Conservation (phyloP, 2,113 vertebrate species). For the Nycticebus coucang region DNA sequence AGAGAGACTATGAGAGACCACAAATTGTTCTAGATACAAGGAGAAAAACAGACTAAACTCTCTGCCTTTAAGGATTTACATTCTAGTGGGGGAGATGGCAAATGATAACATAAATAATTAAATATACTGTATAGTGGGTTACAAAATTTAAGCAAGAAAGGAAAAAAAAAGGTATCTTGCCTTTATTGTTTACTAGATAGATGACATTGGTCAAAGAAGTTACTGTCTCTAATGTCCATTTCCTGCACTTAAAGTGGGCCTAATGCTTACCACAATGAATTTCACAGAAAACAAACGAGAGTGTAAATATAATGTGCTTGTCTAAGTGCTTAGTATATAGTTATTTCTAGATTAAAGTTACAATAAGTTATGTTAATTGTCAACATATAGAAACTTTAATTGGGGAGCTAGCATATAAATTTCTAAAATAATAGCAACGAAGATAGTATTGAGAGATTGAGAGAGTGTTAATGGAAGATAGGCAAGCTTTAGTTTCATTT, state of each 20-base stretch:
- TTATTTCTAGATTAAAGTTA: constrained; percentile 26
- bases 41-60: background rate
- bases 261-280: background rate
- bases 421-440: background rate
- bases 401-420: background rate
- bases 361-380: constrained; percentile 18
- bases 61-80: background rate
- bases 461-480: background rate
- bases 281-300: background rate
- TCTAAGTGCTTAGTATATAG: background rate
- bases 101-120: background rate
- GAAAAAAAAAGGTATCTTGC: background rate
- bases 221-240: background rate
- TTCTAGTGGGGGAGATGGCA: background rate
- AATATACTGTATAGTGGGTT: background rate
- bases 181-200: background rate
- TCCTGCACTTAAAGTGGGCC: background rate
- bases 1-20: background rate
- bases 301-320: background rate
- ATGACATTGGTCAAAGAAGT: background rate
- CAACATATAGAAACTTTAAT: constrained; percentile 13
- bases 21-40: background rate
- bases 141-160: background rate
- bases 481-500: background rate
- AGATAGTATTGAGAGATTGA: background rate